phyloP scores from a whole-genome alignment of 2,113 vertebrate genomes.

The Channa argus region DNA sequence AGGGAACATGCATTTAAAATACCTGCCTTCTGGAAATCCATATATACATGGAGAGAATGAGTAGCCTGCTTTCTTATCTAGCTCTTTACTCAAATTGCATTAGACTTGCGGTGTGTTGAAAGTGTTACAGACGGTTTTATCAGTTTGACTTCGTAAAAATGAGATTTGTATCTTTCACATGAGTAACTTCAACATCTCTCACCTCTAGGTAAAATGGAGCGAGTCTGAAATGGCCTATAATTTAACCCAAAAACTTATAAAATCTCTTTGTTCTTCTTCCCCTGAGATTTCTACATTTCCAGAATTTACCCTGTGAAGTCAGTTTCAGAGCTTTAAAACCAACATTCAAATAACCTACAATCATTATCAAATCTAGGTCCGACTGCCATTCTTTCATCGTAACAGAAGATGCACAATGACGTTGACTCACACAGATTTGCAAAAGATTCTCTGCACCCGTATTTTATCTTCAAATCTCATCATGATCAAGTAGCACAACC shows the following conservation, averaged over 20 bases:
- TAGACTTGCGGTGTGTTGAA: too few relatives aligned
- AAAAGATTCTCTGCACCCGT: not conserved
- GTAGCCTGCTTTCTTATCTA: too few relatives aligned
- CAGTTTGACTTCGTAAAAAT: not conserved
- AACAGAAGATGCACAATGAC: conserved; percentile 8
- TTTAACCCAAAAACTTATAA: not conserved
- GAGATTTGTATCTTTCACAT: not conserved
- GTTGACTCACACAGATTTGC: not conserved
- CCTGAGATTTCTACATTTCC: not conserved
- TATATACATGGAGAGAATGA: too few relatives aligned
- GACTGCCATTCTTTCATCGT: not conserved
- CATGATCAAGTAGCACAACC: not conserved
- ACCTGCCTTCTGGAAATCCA: too few relatives aligned
- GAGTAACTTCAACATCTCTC: too few relatives aligned
- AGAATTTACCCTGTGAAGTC: not conserved
- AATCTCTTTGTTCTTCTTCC: not conserved
- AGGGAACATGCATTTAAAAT: too few relatives aligned
- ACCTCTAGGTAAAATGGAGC: too few relatives aligned
- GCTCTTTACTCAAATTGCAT: too few relatives aligned
- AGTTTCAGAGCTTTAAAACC: not conserved
- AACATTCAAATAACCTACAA: not conserved
- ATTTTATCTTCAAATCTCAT: conserved; percentile 31
- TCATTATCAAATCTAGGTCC: conserved; percentile 7
- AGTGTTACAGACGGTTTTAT: too few relatives aligned
- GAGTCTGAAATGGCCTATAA: not conserved